Evolutionary conservation across 2,797 vertebrate genomes (phyloP), one percentile per base, ranked within the genome.

Genomic region (Pipistrellus pipistrellus): DNA sequence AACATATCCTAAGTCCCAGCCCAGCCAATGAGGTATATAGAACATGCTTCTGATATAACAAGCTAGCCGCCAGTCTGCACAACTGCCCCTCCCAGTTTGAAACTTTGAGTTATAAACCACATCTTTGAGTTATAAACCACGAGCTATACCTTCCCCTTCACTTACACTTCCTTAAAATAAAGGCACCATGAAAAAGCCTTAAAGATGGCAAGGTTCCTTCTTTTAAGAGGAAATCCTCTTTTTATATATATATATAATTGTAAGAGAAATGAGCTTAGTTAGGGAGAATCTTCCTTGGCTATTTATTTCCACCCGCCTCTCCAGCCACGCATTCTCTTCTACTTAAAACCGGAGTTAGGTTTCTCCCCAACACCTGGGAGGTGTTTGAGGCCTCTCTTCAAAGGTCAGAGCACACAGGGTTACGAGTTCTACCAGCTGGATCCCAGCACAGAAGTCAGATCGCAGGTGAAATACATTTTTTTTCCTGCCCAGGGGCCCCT

Each of bases 341-440:
- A 23, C 21, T 62, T 64, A 73, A 68, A 93, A 72, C 35, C 14
- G 76, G 25, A 25, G n/a, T 72, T 23, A 78, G 76, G 25, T 77
- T 94, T 90, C 81, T 91, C 38, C 86, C 78, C 82, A 95, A 87
- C 94, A 95, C 89, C 88, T 68, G 71, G 90, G 78, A 91, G 84
- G 87, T 55, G 62, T 87, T 1, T 13, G 84, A 87, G 86, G 48
- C 81, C 87, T 86, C 38, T 83, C 93, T 72, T 91, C 81, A 82
- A 94, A 94, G 81, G 55, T 91, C 87, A 90, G 85, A 85, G 90
- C 20, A 32, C 38, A 25, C 27, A 55, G 11, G 55, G 20, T 14
- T 25, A 8, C 3, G 8, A 68, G 38, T n/a, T 51, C 78, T 41
- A 32, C 32, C 18, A 18, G 46, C 20, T 32, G 44, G 32, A 23